Evolutionary conservation across 1,140 invertebrate species (phyloP).

Genomic region (Akabosia matsudoensis): DNA sequence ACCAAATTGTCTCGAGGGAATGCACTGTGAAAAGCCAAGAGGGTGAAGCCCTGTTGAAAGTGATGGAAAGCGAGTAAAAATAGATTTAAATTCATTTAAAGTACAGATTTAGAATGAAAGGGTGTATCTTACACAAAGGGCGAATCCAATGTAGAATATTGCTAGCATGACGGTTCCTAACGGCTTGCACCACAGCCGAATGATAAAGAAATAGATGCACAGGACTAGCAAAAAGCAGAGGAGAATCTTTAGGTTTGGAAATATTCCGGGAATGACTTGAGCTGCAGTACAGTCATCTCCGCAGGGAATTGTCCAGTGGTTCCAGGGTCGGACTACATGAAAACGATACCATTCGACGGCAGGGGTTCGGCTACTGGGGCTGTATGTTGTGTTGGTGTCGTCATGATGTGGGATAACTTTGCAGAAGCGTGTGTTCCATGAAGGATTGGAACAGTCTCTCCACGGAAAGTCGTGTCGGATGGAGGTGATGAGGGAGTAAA

Average conservation of each 20-base stretch:
- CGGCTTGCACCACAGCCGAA: too few species aligned
- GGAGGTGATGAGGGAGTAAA: not conserved
- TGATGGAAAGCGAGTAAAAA: too few species aligned
- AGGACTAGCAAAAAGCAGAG: too few species aligned
- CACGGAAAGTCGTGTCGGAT: not conserved
- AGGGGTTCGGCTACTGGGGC: not conserved
- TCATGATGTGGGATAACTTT: not conserved
- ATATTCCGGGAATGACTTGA: not conserved
- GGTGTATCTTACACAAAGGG: too few species aligned
- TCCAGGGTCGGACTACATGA: not conserved
- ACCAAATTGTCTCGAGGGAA: too few species aligned
- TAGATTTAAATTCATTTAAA: too few species aligned
- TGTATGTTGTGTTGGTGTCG: not conserved
- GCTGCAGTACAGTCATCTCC: not conserved
- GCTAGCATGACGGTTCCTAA: too few species aligned
- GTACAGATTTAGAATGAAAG: too few species aligned
- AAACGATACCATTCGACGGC: not conserved
- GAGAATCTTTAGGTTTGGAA: not conserved
- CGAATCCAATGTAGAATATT: too few species aligned
- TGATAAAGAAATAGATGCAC: too few species aligned
- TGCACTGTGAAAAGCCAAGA: too few species aligned
- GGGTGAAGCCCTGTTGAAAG: too few species aligned
- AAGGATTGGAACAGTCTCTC: not conserved
- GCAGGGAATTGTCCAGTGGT: not conserved
- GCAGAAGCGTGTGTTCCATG: not conserved